Evolutionary conservation across 2,797 vertebrate species (phyloP).

Genomic region (Tokudaia muenninki): DNA sequence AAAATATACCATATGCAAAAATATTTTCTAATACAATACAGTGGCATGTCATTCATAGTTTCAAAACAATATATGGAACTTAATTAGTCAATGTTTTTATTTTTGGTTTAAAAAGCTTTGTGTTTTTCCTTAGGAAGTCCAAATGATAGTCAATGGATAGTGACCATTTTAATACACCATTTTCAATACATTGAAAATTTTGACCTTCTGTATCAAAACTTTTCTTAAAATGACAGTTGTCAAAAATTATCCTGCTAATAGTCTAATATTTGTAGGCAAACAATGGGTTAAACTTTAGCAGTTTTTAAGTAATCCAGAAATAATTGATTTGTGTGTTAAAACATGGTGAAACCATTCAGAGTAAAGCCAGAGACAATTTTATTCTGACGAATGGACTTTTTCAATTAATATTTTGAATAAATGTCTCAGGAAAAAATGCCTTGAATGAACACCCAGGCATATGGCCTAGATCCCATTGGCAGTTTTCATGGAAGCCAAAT

Average conservation of each 20-base stretch:
- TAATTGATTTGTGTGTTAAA: conserved; percentile 28
- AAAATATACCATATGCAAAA: background rate
- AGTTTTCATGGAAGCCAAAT: conserved; percentile 57
- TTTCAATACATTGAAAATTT: background rate
- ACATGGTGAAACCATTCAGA: conserved; percentile 5
- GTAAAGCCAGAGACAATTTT: conserved; percentile 9
- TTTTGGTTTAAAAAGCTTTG: background rate
- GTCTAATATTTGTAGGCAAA: background rate
- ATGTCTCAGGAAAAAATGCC: conserved; percentile 44
- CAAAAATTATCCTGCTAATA: conserved; percentile 1
- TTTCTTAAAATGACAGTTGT: background rate
- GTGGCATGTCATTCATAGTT: background rate
- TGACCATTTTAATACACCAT: background rate
- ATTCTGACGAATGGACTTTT: conserved; percentile 61
- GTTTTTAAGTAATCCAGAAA: background rate
- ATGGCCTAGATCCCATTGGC: conserved; percentile 67
- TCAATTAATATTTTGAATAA: conserved; percentile 75
- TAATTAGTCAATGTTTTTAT: background rate
- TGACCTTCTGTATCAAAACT: background rate
- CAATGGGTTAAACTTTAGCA: background rate
- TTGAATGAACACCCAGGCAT: conserved; percentile 63
- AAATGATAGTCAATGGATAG: background rate
- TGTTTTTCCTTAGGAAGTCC: background rate
- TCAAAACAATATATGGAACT: background rate
- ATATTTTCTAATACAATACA: background rate